A percentile compares a stretch with the other conserved stretches of the same genome.
phyloP scores from a whole-genome alignment of 2,797 vertebrate species.

The Limnodromus scolopaceus region DNA sequence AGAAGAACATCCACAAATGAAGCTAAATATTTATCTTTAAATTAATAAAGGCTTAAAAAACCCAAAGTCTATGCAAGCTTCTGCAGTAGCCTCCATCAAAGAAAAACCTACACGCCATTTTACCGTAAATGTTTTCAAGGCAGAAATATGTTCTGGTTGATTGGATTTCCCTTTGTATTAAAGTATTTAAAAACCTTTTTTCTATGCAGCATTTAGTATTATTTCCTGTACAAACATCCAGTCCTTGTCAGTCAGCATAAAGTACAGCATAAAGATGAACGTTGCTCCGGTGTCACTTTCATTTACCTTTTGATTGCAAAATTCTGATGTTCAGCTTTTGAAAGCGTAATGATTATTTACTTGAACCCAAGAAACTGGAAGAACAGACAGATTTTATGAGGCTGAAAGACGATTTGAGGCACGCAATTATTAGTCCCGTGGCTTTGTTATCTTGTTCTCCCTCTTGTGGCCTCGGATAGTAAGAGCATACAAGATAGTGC shows the following conservation, averaged over 20 bases:
- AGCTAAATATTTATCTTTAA: not conserved
- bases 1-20: not conserved
- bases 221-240: not conserved
- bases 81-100: not conserved
- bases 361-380: not conserved
- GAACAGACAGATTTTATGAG: not conserved
- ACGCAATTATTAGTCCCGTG: accelerated
- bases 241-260: accelerated
- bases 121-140: not conserved
- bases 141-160: not conserved
- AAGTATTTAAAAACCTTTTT: not conserved
- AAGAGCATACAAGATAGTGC: not conserved
- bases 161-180: not conserved
- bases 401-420: not conserved
- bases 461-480: constrained; percentile 26
- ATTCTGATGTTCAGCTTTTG: not conserved
- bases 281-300: not conserved
- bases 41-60: not conserved
- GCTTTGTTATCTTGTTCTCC: constrained; percentile 42
- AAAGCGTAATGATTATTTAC: not conserved
- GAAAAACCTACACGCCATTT: not conserved
- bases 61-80: not conserved
- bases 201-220: not conserved
- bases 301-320: not conserved
- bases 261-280: accelerated